phyloP scores from a whole-genome alignment of 2,113 vertebrate genomes.

The Calonectris borealis region DNA sequence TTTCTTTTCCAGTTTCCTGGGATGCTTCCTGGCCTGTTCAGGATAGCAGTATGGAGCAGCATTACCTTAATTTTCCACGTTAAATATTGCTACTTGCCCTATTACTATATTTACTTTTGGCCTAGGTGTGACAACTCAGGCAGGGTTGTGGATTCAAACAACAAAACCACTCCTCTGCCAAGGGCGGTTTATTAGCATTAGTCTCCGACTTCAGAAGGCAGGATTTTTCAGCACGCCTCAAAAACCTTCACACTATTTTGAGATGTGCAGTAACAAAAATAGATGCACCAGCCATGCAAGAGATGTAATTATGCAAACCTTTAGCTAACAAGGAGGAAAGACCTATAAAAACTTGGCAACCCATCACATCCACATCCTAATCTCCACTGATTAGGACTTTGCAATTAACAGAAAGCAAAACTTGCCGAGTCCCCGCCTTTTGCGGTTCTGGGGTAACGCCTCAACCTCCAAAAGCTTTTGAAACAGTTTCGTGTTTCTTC shows the following conservation, averaged over 20 bases:
- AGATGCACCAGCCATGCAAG: neutral
- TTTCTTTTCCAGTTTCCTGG: slow-evolving; percentile 16
- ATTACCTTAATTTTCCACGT: neutral
- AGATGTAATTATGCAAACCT: neutral
- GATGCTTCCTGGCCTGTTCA: slow-evolving; percentile 29
- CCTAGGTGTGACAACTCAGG: neutral
- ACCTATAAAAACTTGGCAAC: neutral
- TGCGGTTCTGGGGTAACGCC: neutral
- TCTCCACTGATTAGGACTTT: neutral
- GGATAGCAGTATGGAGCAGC: neutral
- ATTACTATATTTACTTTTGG: neutral
- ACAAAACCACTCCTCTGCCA: neutral
- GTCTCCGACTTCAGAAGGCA: neutral
- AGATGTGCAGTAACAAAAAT: neutral
- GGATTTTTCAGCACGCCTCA: neutral
- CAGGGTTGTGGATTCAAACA: neutral
- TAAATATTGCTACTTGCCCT: neutral
- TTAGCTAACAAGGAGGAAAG: neutral
- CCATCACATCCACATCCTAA: neutral
- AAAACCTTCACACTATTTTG: neutral
- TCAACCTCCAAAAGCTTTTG: neutral
- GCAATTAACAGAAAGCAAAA: neutral
- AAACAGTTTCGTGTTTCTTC: neutral
- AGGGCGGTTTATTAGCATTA: neutral
- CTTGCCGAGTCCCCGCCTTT: neutral